These are phyloP conservation scores for Dugesia japonica DNA, from an alignment of 2,888 invertebrate species.

Conservation along the genomic window DNA sequence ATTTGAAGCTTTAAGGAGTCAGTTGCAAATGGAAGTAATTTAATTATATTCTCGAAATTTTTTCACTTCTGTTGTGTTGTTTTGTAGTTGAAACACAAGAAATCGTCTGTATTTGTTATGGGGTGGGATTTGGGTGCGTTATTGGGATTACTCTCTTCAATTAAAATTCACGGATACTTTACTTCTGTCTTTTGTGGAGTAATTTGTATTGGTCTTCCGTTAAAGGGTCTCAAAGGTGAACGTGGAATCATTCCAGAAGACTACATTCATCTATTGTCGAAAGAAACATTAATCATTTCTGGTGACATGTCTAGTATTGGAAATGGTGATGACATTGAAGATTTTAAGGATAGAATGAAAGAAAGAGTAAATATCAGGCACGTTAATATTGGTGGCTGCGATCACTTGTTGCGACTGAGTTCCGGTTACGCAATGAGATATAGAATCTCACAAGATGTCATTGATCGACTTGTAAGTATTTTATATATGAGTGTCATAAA, in stretches of 20 bases:
- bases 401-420: conserved; percentile 3
- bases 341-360: conserved; percentile 16
- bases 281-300: background rate
- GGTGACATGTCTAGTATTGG: background rate
- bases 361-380: background rate
- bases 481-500: background rate
- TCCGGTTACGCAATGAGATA: conserved; percentile 8
- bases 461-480: background rate
- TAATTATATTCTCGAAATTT: background rate
- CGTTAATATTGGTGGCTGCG: background rate
- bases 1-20: background rate
- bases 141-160: background rate
- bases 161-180: conserved; percentile 9
- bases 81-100: background rate
- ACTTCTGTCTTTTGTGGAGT: background rate
- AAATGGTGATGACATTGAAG: background rate
- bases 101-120: background rate
- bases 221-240: background rate
- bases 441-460: background rate
- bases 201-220: background rate
- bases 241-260: background rate
- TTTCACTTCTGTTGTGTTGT: background rate
- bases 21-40: background rate
- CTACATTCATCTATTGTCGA: background rate
- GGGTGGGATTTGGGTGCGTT: background rate